Base-by-base conservation (phyloP, 1,140 invertebrate species). In the Diorhabda sublineata region DNA sequence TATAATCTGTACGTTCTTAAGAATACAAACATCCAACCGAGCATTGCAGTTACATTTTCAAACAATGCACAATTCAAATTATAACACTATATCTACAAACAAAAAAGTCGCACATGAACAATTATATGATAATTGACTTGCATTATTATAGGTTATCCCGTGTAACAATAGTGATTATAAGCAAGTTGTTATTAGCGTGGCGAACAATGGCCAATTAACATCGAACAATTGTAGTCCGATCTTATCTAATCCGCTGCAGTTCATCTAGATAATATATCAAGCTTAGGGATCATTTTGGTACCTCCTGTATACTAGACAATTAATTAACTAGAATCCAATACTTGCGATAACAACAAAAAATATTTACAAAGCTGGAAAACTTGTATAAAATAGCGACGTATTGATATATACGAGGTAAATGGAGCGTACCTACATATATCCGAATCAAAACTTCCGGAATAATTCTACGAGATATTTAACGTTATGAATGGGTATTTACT, bases 161-260 rank as follows among this genome's bases (percentile, higher is more conserved):
- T 60, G 65, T 67, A 67, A 67, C 65, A 67, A 67, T 67, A 67
- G 60, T 67, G 57, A 67, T 67, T 67, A 67, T 67, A 43, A 58
- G 58, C 52, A 67, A 60, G 52, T 67, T 58, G 45, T 67, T 67
- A 67, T 67, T 67, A 67, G 57, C 65, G 65, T 11, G 43, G 2
- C 58, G 45, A 67, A 67, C 65, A 67, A 67, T 67, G 45, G 65
- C 65, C 65, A 67, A 67, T 67, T 67, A 67, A 67, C 52, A 67
- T 44, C 57, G 42, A 67, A 67, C 65, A 60, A 67, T 67, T 59
- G 58, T 60, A 11, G 65, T 52, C 6, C 47, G 9, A 45, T 60
- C 57, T 67, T 67, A 66, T 66, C 64, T 66, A 57, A 59, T 59
- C 43, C 56, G 8, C 11, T 56, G 42, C 41, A 66, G 64, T 66